Conservation (phyloP, 2,113 vertebrate species). For the Ifrita kowaldi region DNA sequence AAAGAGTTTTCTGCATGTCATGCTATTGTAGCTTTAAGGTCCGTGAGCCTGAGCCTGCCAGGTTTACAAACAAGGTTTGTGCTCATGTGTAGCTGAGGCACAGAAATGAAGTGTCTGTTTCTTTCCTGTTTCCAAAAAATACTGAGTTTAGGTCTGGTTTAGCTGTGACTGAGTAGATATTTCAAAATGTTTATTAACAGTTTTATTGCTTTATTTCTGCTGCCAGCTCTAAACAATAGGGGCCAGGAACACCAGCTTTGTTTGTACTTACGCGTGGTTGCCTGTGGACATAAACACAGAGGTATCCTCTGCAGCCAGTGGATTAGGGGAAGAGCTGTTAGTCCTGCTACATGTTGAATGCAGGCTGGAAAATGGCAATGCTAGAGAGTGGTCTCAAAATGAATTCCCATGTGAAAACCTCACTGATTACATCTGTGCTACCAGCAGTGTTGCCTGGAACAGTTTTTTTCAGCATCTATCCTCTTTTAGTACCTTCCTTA, state of each 20-base stretch:
- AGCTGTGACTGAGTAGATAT: constrained; percentile 47
- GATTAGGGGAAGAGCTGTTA: neutral
- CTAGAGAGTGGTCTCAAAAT: neutral
- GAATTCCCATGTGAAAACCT: neutral
- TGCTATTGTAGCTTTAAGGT: neutral
- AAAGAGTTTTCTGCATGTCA: neutral
- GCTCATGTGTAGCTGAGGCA: neutral
- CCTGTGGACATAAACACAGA: neutral
- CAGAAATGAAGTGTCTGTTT: constrained; percentile 46
- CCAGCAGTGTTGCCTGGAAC: neutral
- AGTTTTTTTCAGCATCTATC: neutral
- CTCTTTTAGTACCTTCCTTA: neutral
- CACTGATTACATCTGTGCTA: neutral
- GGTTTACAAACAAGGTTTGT: constrained; percentile 1
- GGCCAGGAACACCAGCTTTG: neutral
- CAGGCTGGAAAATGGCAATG: neutral
- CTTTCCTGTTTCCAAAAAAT: constrained; percentile 23
- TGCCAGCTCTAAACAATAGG: constrained; percentile 34
- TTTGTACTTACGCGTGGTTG: neutral
- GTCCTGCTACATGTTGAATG: neutral
- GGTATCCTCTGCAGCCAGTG: neutral
- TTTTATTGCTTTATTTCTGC: constrained; percentile 55
- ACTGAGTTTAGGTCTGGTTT: constrained; percentile 2
- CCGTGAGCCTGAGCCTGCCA: neutral
- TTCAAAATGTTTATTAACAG: constrained; percentile 62